These are phyloP conservation scores for Hestina assimilis DNA, from an alignment of 1,140 invertebrate genomes.

Conservation along the genomic window DNA sequence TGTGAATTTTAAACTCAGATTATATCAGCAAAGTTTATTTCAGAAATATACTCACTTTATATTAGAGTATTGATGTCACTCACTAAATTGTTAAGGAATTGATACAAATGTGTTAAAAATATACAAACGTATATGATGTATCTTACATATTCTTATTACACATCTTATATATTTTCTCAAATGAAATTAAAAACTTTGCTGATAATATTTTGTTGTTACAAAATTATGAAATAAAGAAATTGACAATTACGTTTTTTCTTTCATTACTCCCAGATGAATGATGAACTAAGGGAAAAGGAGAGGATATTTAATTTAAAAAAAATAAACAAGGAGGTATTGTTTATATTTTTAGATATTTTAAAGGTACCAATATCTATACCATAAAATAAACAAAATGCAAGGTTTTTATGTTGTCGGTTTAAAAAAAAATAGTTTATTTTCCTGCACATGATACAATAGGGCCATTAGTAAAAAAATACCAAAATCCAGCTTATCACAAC, in stretches of 20 bases:
- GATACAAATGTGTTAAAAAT: neutral
- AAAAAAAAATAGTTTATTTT: too few relatives aligned
- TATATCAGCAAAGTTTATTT: neutral
- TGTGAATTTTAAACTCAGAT: conserved; percentile 9
- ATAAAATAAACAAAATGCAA: too few relatives aligned
- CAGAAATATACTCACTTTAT: neutral
- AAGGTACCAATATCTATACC: too few relatives aligned
- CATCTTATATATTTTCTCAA: neutral
- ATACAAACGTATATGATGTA: too few relatives aligned
- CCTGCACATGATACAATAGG: too few relatives aligned
- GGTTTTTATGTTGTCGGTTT: too few relatives aligned
- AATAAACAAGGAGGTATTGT: neutral
- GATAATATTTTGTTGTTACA: conserved; percentile 38
- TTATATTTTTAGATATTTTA: neutral
- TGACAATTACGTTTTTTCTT: conserved; percentile 25
- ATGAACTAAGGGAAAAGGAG: too few relatives aligned
- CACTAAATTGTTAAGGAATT: neutral
- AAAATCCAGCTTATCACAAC: too few relatives aligned
- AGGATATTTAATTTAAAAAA: too few relatives aligned
- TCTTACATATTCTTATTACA: too few relatives aligned
- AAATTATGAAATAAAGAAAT: conserved; percentile 31
- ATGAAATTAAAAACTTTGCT: conserved; percentile 11
- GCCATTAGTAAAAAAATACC: too few relatives aligned
- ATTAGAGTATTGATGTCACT: neutral
- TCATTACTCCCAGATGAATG: neutral